Evolutionary conservation across 2,888 invertebrate genomes (phyloP).

Genomic region (Balanococcus diminutus): DNA sequence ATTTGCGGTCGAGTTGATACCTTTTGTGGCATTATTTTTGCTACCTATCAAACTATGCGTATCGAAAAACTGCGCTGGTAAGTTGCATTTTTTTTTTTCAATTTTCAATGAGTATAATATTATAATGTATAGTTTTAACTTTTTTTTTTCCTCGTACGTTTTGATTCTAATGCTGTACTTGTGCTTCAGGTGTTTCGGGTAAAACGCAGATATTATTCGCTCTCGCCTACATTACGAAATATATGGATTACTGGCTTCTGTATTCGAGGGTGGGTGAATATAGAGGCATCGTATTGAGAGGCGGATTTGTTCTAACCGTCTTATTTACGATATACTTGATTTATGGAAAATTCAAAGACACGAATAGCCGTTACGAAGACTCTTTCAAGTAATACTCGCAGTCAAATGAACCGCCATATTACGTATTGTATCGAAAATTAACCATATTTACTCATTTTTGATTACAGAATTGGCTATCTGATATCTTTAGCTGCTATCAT

Average conservation of each 20-base stretch:
- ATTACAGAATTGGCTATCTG: not conserved
- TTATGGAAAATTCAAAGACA: slow-evolving; percentile 97
- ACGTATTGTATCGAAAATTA: too few species aligned
- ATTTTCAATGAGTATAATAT: not conserved
- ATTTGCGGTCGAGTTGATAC: too few species aligned
- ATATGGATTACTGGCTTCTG: too few species aligned
- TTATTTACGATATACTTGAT: slow-evolving; percentile 93
- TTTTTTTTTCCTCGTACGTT: slow-evolving; percentile 50
- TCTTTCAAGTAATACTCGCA: slow-evolving; percentile 78
- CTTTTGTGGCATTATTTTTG: too few species aligned
- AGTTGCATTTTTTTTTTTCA: slow-evolving; percentile 59
- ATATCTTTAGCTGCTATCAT: not conserved
- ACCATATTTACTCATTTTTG: not conserved
- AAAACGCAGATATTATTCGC: slow-evolving; percentile 96
- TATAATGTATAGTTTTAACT: not conserved
- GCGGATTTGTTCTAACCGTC: slow-evolving; percentile 82
- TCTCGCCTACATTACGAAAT: slow-evolving; percentile 88
- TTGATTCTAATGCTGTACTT: too few species aligned
- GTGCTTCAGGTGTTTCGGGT: slow-evolving; percentile 91
- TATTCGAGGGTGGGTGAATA: too few species aligned
- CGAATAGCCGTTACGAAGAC: slow-evolving; percentile 97
- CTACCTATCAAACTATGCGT: slow-evolving; percentile 98
- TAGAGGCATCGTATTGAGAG: not conserved
- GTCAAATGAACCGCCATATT: too few species aligned
- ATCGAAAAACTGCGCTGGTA: slow-evolving; percentile 97